phyloP scores from a whole-genome alignment of 2,888 invertebrate species.

The Magallana nippona region DNA sequence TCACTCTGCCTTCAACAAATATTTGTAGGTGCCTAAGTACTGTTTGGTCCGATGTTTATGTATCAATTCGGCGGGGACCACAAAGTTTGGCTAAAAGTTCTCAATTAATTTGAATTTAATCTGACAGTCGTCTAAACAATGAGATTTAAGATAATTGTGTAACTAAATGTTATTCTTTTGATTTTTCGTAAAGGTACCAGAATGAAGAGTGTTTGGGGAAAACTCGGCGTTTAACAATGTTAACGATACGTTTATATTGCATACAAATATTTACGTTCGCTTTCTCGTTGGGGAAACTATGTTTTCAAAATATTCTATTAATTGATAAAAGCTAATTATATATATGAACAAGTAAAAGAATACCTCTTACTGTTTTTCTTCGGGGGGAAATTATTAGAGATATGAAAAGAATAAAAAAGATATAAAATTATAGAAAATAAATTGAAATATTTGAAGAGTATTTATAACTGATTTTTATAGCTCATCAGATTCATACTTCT shows the following conservation, averaged over 20 bases:
- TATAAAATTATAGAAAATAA: too few relatives aligned
- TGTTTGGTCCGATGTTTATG: conserved; percentile 47
- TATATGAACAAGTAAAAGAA: too few relatives aligned
- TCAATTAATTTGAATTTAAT: conserved; percentile 48
- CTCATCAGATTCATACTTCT: too few relatives aligned
- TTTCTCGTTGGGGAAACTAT: not conserved
- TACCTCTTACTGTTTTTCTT: too few relatives aligned
- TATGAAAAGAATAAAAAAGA: too few relatives aligned
- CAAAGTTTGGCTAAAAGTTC: conserved; percentile 40
- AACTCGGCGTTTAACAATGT: not conserved
- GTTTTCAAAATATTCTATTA: not conserved
- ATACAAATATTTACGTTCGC: too few relatives aligned
- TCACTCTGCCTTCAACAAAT: conserved; percentile 40
- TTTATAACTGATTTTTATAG: too few relatives aligned
- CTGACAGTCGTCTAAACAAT: conserved; percentile 40
- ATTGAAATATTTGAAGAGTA: too few relatives aligned
- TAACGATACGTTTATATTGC: not conserved
- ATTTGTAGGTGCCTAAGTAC: conserved; percentile 44
- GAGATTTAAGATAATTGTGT: conserved; percentile 40
- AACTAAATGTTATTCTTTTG: conserved; percentile 24
- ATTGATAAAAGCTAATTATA: too few relatives aligned
- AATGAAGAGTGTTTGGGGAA: not conserved
- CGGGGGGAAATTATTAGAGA: too few relatives aligned
- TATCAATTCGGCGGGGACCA: conserved; percentile 37
- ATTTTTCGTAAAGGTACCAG: conserved; percentile 1